Conservation (phyloP, 2,113 vertebrate genomes). For the Perca schrenkii region DNA sequence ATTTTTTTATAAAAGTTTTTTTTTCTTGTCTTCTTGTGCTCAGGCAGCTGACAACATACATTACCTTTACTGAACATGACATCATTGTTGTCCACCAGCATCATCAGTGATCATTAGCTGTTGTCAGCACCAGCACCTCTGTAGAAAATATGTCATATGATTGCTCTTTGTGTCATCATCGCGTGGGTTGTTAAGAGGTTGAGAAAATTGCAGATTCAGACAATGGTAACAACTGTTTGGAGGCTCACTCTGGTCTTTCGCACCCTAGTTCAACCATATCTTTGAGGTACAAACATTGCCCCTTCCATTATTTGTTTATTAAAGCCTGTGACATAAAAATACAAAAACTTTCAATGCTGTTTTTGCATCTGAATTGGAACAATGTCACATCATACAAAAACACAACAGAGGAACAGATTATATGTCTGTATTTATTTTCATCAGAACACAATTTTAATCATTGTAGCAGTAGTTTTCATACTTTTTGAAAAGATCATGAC, state of each 20-base stretch:
- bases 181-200: not conserved
- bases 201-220: not conserved
- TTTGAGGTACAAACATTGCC: not conserved
- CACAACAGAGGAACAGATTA: slow-evolving; percentile 78
- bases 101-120: not conserved
- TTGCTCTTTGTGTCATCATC: slow-evolving; percentile 4
- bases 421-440: slow-evolving; percentile 88
- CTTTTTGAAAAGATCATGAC: slow-evolving; percentile 87
- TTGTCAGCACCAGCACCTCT: not conserved
- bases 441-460: slow-evolving; percentile 88
- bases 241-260: not conserved
- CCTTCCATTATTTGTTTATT: not conserved
- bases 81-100: not conserved
- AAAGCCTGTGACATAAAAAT: not conserved
- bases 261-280: not conserved
- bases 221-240: not conserved
- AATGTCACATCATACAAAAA: slow-evolving; percentile 40
- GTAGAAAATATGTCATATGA: not conserved
- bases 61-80: not conserved
- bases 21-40: not conserved
- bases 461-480: slow-evolving; percentile 86
- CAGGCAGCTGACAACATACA: not conserved
- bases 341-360: not conserved
- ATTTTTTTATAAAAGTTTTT: not conserved
- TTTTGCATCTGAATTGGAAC: not conserved